Evolutionary conservation across 1,140 invertebrate genomes (phyloP).

Genomic region (Drosophila lacertosa): DNA sequence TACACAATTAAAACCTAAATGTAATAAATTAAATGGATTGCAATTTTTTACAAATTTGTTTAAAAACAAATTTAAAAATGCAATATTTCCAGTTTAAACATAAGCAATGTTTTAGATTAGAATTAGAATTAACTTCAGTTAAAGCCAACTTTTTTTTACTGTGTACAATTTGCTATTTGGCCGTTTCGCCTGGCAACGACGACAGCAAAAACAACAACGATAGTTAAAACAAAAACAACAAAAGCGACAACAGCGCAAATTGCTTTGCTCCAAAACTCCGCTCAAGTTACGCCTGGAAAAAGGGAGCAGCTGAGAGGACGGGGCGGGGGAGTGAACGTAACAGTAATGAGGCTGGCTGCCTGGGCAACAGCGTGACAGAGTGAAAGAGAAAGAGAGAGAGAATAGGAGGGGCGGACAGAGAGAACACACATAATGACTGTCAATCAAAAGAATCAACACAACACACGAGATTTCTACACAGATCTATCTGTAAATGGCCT

Average conservation of each 20-base stretch:
- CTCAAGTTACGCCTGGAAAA: conserved; percentile 58
- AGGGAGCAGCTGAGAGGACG: conserved; percentile 17
- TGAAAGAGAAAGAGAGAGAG: background rate
- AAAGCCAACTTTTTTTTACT: background rate
- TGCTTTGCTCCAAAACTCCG: conserved; percentile 66
- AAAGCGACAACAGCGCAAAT: conserved; percentile 56
- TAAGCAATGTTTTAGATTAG: too few relatives aligned
- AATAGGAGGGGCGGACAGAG: too few relatives aligned
- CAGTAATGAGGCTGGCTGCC: conserved; percentile 54
- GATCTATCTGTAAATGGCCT: conserved; percentile 26
- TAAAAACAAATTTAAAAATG: too few relatives aligned
- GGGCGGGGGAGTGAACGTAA: conserved; percentile 13
- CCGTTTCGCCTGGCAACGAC: conserved; percentile 52
- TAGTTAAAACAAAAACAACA: conserved; percentile 30
- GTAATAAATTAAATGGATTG: too few relatives aligned
- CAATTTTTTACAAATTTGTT: too few relatives aligned
- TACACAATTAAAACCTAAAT: too few relatives aligned
- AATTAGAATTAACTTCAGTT: background rate
- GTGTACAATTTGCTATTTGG: conserved; percentile 34
- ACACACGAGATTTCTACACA: conserved; percentile 23
- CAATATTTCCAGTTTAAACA: too few relatives aligned
- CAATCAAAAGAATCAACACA: conserved; percentile 66
- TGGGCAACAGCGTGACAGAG: conserved; percentile 25
- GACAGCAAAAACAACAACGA: conserved; percentile 49
- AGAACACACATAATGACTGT: conserved; percentile 53